Conservation (phyloP, 1,140 invertebrate genomes). For the Proales similis region DNA sequence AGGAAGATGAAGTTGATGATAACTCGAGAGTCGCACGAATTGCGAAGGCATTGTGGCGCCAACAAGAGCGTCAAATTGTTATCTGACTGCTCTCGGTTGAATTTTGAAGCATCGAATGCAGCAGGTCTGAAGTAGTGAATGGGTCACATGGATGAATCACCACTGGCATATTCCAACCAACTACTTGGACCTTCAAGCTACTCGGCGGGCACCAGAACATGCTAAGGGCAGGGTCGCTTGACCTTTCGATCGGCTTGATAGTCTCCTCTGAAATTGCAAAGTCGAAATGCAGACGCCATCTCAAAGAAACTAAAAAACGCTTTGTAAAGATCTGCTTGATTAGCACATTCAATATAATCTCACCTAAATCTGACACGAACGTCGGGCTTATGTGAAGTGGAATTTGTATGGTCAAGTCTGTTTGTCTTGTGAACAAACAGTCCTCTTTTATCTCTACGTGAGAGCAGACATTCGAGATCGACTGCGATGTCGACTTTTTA, state of each 20-base stretch:
- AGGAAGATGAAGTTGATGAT: no score
- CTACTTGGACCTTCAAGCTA: slow-evolving; percentile 82
- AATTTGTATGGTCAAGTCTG: slow-evolving; percentile 81
- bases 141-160: slow-evolving; percentile 24
- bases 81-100: slow-evolving; percentile 2
- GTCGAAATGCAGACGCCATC: slow-evolving; percentile 90
- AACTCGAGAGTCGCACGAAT: no score
- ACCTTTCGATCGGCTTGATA: slow-evolving; percentile 41
- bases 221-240: slow-evolving; percentile 51
- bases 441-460: slow-evolving; percentile 84
- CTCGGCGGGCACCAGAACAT: slow-evolving; percentile 72
- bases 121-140: slow-evolving; percentile 24
- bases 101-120: background rate
- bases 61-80: no score
- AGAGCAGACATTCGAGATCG: slow-evolving; percentile 54
- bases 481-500: slow-evolving; percentile 55
- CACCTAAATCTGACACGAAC: slow-evolving; percentile 75
- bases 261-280: slow-evolving; percentile 67
- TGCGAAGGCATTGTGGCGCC: no score
- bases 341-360: no score
- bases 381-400: slow-evolving; percentile 85
- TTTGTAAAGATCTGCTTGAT: background rate
- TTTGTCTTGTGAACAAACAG: slow-evolving; percentile 75
- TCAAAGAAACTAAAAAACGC: slow-evolving; percentile 64
- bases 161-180: slow-evolving; percentile 93